These are phyloP conservation scores for Rhyzopertha dominica DNA, from an alignment of 1,140 invertebrate species.

Conservation along the genomic window DNA sequence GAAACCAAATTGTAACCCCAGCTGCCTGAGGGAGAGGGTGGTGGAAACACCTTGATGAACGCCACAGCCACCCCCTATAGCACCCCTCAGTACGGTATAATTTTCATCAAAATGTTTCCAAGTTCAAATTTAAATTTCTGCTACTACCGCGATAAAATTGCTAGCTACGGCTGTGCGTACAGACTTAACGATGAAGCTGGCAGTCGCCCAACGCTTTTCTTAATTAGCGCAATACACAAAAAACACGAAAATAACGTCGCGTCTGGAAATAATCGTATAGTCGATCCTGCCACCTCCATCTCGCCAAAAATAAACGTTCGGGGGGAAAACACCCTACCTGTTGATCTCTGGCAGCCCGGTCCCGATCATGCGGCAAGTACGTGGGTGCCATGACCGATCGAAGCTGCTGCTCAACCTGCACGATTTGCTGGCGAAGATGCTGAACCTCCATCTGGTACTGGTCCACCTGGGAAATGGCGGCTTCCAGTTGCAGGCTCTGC, in stretches of 20 bases:
- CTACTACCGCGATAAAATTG: not conserved
- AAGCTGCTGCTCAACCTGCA: constrained; percentile 81
- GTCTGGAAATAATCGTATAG: not conserved
- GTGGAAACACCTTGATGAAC: constrained; percentile 52
- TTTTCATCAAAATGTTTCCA: constrained; percentile 51
- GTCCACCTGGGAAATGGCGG: constrained; percentile 79
- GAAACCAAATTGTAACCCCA: constrained; percentile 40
- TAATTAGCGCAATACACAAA: not conserved
- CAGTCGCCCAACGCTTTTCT: not conserved
- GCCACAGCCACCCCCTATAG: constrained; percentile 40
- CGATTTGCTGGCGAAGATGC: constrained; percentile 72
- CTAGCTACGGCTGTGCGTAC: constrained; percentile 17
- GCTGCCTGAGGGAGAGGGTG: constrained; percentile 32
- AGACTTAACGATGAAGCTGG: constrained; percentile 10
- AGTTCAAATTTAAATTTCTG: constrained; percentile 12
- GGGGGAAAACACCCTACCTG: constrained; percentile 67
- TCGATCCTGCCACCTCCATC: constrained; percentile 31
- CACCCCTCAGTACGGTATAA: constrained; percentile 17
- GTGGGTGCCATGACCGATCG: constrained; percentile 74
- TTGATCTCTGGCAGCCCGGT: constrained; percentile 79
- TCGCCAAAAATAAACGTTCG: constrained; percentile 15
- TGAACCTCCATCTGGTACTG: constrained; percentile 86
- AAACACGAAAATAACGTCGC: not conserved
- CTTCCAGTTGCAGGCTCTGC: constrained; percentile 67
- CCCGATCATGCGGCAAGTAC: constrained; percentile 75